These are phyloP conservation scores for Drosophila virilis DNA, from an alignment of 1,140 invertebrate species.

Conservation along the genomic window DNA sequence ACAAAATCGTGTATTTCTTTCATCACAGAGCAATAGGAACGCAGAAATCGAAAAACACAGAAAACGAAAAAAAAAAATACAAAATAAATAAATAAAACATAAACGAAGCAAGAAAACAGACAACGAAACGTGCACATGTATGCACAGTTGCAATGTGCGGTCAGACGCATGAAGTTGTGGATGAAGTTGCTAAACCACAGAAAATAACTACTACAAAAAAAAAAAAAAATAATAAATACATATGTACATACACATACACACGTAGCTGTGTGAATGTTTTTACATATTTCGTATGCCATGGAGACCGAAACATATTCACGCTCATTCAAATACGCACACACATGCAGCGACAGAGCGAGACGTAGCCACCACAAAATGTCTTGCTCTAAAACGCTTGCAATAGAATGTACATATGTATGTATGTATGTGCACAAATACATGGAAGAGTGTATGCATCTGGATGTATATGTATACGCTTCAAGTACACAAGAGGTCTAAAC, in stretches of 20 bases:
- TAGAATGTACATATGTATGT: slow-evolving; percentile 18
- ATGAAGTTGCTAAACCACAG: slow-evolving; percentile 45
- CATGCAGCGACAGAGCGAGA: slow-evolving; percentile 30
- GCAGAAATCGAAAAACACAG: slow-evolving; percentile 26
- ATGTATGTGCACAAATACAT: slow-evolving; percentile 2
- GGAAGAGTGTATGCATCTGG: not conserved
- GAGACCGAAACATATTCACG: slow-evolving; percentile 49
- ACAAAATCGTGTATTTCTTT: not conserved
- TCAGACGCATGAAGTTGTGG: slow-evolving; percentile 49
- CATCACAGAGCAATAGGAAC: not conserved
- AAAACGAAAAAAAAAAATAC: slow-evolving; percentile 17
- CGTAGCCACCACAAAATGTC: slow-evolving; percentile 19
- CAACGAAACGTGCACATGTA: slow-evolving; percentile 38
- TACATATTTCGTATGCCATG: slow-evolving; percentile 61
- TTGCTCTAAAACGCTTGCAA: slow-evolving; percentile 50
- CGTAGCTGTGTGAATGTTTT: slow-evolving; percentile 34
- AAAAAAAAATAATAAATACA: not conserved
- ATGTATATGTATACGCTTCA: slow-evolving; percentile 21
- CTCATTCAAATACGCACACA: slow-evolving; percentile 35
- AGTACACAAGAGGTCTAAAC: slow-evolving; percentile 28
- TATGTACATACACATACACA: slow-evolving; percentile 15
- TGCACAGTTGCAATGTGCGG: slow-evolving; percentile 29
- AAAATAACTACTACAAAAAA: slow-evolving; percentile 10
- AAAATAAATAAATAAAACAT: slow-evolving; percentile 12
- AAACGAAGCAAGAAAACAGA: slow-evolving; percentile 44